Percentiles rank a stretch among this genome's conserved stretches.
phyloP scores from a whole-genome alignment of 2,888 invertebrate species.

The Drosophila robusta region DNA sequence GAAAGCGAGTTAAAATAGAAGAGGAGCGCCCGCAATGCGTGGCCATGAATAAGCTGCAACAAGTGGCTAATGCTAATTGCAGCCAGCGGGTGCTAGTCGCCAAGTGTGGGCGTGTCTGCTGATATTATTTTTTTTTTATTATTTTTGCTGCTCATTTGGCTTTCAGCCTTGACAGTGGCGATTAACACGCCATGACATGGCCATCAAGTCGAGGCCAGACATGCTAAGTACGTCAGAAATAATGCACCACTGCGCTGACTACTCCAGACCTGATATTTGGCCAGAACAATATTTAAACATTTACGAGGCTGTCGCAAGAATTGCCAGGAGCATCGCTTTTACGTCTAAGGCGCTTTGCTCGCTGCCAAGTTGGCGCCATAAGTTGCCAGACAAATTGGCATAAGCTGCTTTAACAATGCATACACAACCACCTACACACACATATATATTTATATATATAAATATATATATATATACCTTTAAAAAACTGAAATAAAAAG shows the following conservation, averaged over 20 bases:
- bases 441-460: too few species aligned
- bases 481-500: not conserved
- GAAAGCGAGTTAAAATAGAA: constrained; percentile 4
- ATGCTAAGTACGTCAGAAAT: constrained; percentile 1
- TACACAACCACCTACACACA: not conserved
- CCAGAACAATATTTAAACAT: constrained; percentile 20
- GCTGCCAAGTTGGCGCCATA: constrained; percentile 37
- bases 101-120: constrained; percentile 25
- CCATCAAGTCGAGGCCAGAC: constrained; percentile 15
- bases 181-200: constrained; percentile 30
- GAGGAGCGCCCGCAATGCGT: constrained; percentile 16
- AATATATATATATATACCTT: not conserved
- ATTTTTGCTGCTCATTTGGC: constrained; percentile 14
- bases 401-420: constrained; percentile 56
- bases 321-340: constrained; percentile 6
- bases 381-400: constrained; percentile 61
- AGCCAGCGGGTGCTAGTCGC: constrained; percentile 21
- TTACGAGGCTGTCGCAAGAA: constrained; percentile 12
- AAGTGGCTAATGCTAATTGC: constrained; percentile 63
- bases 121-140: not conserved
- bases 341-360: constrained; percentile 42
- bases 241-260: constrained; percentile 2
- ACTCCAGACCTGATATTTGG: not conserved
- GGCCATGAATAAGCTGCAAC: constrained; percentile 40
- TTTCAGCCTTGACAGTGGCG: constrained; percentile 17